Evolutionary conservation across 2,888 invertebrate species (phyloP).

Genomic region (Agrochola litura): DNA sequence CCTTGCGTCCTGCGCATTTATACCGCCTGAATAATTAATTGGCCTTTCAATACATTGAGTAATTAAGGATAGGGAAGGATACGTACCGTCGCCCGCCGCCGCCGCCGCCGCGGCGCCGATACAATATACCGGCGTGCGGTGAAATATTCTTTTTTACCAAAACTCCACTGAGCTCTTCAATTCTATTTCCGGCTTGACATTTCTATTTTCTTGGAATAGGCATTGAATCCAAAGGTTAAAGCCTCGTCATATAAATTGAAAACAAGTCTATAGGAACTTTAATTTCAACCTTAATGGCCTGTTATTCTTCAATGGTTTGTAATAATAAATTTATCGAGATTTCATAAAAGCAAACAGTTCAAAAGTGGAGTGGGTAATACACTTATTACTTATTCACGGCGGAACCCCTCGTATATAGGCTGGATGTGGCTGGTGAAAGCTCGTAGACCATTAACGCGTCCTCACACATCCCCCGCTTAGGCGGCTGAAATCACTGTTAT

Average conservation of each 20-base stretch:
- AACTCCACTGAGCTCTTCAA: neutral
- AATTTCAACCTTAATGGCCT: conserved; percentile 3
- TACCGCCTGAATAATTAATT: conserved; percentile 60
- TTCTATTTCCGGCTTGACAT: conserved; percentile 13
- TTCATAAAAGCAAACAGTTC: conserved; percentile 51
- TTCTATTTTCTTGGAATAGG: conserved; percentile 15
- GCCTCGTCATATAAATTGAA: neutral
- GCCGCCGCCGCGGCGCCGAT: neutral
- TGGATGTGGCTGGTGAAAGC: conserved; percentile 62
- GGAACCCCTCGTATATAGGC: conserved; percentile 41
- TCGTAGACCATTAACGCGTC: conserved; percentile 70
- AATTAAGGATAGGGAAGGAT: conserved; percentile 57
- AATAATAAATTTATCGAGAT: conserved; percentile 35
- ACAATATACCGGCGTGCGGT: conserved; percentile 8
- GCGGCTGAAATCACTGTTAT: conserved; percentile 72
- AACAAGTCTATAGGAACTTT: neutral
- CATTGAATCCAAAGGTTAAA: neutral
- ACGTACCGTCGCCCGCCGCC: neutral
- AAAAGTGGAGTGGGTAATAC: conserved; percentile 54
- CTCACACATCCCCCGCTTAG: conserved; percentile 69
- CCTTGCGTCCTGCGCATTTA: conserved; percentile 26
- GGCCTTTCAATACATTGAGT: conserved; percentile 54
- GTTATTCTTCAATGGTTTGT: conserved; percentile 33
- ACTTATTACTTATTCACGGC: conserved; percentile 56
- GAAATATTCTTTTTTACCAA: conserved; percentile 13